These are phyloP conservation scores for Aphaenogaster ashmeadi DNA, from an alignment of 1,140 invertebrate species.

Conservation along the genomic window DNA sequence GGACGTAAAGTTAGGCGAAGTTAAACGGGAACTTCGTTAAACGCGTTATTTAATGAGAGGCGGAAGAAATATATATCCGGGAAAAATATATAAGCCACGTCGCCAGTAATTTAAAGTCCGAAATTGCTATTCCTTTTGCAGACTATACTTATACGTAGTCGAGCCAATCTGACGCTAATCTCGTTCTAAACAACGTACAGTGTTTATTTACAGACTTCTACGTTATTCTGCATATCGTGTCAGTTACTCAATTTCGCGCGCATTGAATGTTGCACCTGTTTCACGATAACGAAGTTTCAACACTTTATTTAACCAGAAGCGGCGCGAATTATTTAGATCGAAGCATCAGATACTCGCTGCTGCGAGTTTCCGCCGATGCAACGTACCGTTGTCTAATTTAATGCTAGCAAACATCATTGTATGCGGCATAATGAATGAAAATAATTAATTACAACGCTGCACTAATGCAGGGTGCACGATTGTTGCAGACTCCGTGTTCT, in stretches of 20 bases:
- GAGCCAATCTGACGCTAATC: neutral
- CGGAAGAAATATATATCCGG: neutral
- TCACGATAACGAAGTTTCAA: constrained; percentile 49
- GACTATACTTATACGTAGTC: no score
- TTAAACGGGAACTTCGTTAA: constrained; percentile 28
- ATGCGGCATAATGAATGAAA: constrained; percentile 48
- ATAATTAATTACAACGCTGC: constrained; percentile 52
- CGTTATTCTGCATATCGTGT: constrained; percentile 20
- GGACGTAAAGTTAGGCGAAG: neutral
- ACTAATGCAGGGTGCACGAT: constrained; percentile 35
- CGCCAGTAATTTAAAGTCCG: neutral
- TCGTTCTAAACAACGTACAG: neutral
- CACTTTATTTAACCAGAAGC: constrained; percentile 41
- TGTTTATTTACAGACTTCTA: constrained; percentile 10
- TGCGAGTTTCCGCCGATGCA: constrained; percentile 12
- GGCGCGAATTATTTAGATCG: constrained; percentile 47
- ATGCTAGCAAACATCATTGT: constrained; percentile 54
- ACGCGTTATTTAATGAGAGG: constrained; percentile 6
- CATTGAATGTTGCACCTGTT: constrained; percentile 32
- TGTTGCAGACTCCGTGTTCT: constrained; percentile 17
- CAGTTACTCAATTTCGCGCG: constrained; percentile 20
- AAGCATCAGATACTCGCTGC: constrained; percentile 24
- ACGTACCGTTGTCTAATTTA: constrained; percentile 47
- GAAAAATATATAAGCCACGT: neutral
- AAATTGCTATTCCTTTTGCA: constrained; percentile 4